Base-by-base conservation (phyloP, 2,888 invertebrate genomes). In the Willowsia nigromaculata region DNA sequence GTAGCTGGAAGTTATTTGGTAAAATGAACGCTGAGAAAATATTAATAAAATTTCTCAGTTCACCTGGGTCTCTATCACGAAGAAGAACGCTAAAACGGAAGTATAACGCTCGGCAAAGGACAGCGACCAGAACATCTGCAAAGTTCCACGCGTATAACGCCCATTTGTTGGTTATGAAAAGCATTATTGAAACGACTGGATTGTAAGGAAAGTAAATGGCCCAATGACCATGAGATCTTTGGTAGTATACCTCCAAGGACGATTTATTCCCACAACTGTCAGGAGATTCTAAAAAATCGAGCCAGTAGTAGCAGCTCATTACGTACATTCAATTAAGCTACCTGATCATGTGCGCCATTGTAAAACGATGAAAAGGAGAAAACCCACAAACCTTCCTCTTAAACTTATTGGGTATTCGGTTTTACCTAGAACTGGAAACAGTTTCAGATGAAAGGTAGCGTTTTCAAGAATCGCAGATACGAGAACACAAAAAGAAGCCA, bases 391-490 rank as follows among this genome's bases (percentile, higher is more conserved):
- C n/a, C n/a, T n/a, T n/a, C n/a, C n/a, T n/a, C n/a, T n/a, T n/a
- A n/a, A n/a, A n/a, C n/a, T n/a, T n/a, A n/a, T n/a, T n/a, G n/a
- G n/a, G n/a, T n/a, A n/a, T n/a, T n/a, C n/a, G n/a, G n/a, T n/a
- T n/a, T n/a, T 85, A 85, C 85, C 85, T 15, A 85, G 59, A 40
- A 59, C 50, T 27, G 85, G 85, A 74, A 85, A 85, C 7, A 85
- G 47, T 30, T 59, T 85, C 27, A 85, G 74, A 18, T 85, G 85
- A 22, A 85, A 85, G 25, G 15, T 59, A n/a, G 59, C 59, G 65
- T 85, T 85, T n/a, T 85, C 85, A 3, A 85, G 27, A 40, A 85
- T 85, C 9, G 85, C 85, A 11, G 85, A 85, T 0, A 74, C 40
- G 40, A 85, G 2, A 11, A 85, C 40, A 13, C 9, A 0, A 18